A percentile compares a stretch with the other conserved stretches of the same genome.
Conservation (phyloP, 2,113 vertebrate genomes). For the Peromyscus leucopus region DNA sequence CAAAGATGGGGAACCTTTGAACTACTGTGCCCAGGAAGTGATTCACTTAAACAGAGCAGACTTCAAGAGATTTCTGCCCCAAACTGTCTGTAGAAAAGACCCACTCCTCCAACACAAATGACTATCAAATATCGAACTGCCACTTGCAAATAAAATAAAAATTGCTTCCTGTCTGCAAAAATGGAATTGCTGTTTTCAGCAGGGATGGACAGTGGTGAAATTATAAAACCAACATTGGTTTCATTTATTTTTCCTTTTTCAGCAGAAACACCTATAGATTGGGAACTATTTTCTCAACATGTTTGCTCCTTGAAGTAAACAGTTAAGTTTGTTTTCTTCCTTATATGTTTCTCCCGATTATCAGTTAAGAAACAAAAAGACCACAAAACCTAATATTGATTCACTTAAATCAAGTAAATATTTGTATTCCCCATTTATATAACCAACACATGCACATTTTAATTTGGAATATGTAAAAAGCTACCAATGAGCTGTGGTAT, state of each 20-base stretch:
- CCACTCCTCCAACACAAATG: not conserved
- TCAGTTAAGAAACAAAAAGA: conserved; percentile 17
- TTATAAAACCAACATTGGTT: not conserved
- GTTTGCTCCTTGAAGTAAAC: conserved; percentile 10
- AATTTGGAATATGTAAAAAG: conserved; percentile 15
- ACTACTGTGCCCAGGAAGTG: not conserved
- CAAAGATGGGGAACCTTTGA: not conserved
- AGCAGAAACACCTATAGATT: not conserved
- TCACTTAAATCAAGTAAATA: conserved; percentile 42
- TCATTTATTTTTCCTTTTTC: not conserved
- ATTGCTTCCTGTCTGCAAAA: not conserved
- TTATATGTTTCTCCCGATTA: not conserved
- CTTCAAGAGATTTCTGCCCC: not conserved
- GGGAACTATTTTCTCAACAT: conserved; percentile 22
- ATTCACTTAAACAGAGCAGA: not conserved
- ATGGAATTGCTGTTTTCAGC: not conserved
- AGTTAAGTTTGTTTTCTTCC: not conserved
- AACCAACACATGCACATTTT: conserved; percentile 25
- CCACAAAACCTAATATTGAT: not conserved
- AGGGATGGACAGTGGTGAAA: not conserved
- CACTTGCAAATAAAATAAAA: conserved; percentile 50
- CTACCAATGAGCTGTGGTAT: not conserved
- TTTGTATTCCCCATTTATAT: conserved; percentile 38
- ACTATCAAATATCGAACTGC: not conserved
- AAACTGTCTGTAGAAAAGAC: not conserved